Evolutionary conservation across 92 coral and sea anemone species (phyloP).

Genomic region (Phenganax stokvisi): DNA sequence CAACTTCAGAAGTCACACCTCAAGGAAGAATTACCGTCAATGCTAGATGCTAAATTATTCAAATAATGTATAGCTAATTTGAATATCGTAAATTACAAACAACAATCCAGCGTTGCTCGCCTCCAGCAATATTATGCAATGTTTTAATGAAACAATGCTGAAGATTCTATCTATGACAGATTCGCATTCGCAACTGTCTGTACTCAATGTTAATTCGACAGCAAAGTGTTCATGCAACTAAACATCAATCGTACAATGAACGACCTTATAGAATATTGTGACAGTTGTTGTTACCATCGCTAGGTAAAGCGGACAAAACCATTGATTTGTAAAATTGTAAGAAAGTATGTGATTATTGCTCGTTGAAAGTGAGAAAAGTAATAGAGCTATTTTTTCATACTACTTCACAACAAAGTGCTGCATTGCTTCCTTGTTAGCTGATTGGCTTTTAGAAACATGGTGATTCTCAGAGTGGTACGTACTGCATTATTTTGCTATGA

Average conservation of each 20-base stretch:
- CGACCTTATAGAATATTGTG: too few relatives aligned
- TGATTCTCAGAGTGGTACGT: constrained; percentile 30
- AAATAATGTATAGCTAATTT: constrained; percentile 24
- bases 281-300: too few relatives aligned
- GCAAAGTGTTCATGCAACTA: neutral
- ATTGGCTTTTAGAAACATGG: constrained; percentile 11
- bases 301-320: too few relatives aligned
- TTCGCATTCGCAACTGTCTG: neutral
- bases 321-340: neutral
- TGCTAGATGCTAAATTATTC: constrained; percentile 26
- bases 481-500: neutral
- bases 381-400: neutral
- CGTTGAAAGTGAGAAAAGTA: neutral
- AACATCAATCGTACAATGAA: too few relatives aligned
- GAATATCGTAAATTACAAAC: constrained; percentile 28
- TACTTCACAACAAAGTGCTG: neutral
- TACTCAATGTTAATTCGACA: neutral
- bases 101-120: constrained; percentile 22
- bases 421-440: constrained; percentile 3
- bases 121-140: neutral
- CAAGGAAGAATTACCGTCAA: neutral
- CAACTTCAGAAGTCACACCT: neutral
- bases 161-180: neutral
- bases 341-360: neutral
- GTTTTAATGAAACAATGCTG: neutral